A percentile compares a stretch with the other conserved stretches of the same genome.
Conservation (phyloP, 2,888 invertebrate genomes). For the Gasteruption jaculator region DNA sequence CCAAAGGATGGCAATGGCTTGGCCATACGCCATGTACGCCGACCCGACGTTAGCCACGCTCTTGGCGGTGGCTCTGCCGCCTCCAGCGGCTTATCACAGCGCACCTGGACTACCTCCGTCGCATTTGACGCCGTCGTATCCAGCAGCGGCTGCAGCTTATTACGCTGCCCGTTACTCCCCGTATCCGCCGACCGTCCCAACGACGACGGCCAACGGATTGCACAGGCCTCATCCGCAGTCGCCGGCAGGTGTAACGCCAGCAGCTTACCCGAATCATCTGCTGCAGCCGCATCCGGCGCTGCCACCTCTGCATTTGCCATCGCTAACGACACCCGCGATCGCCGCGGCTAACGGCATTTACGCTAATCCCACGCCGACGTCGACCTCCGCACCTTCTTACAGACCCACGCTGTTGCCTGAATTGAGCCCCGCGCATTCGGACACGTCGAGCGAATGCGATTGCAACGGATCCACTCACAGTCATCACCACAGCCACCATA, state of each 20-base stretch:
- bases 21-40: slow-evolving; percentile 94
- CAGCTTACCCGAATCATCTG: too few relatives aligned
- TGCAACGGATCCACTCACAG: slow-evolving; percentile 23
- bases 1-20: slow-evolving; percentile 87
- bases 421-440: slow-evolving; percentile 39
- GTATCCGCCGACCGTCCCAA: slow-evolving; percentile 56
- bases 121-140: slow-evolving; percentile 53
- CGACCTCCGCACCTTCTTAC: slow-evolving; percentile 30
- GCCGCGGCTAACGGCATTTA: slow-evolving; percentile 30
- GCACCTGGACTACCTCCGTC: slow-evolving; percentile 53
- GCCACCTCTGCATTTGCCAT: slow-evolving; percentile 34
- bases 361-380: slow-evolving; percentile 24
- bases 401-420: slow-evolving; percentile 51
- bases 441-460: slow-evolving; percentile 43
- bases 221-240: slow-evolving; percentile 55
- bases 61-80: slow-evolving; percentile 69
- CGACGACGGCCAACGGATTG: slow-evolving; percentile 50
- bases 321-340: slow-evolving; percentile 33
- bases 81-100: slow-evolving; percentile 43
- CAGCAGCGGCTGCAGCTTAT: slow-evolving; percentile 55
- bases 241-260: slow-evolving; percentile 34
- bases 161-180: slow-evolving; percentile 59
- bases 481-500: slow-evolving; percentile 10
- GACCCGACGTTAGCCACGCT: slow-evolving; percentile 93
- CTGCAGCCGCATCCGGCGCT: slow-evolving; percentile 28